Percentiles rank a stretch among this genome's conserved stretches.
phyloP scores from a whole-genome alignment of 1,140 invertebrate species.

The Acromyrmex charruanus region DNA sequence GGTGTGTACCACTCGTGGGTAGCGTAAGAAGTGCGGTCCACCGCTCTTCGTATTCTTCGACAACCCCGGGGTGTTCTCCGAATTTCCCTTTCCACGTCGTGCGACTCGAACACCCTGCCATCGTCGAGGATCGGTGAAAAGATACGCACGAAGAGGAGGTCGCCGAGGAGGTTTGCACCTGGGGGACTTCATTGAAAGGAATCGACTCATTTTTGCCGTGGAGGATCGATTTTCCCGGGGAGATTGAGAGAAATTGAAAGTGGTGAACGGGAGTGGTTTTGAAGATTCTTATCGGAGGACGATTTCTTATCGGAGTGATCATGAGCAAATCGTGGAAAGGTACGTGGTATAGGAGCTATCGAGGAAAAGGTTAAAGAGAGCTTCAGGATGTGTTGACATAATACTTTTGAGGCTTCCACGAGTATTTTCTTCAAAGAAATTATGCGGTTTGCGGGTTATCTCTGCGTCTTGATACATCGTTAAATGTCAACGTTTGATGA shows the following conservation, averaged over 20 bases:
- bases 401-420: no score
- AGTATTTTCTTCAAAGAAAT: no score
- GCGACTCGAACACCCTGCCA: neutral
- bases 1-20: conserved; percentile 53
- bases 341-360: conserved; percentile 57
- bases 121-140: neutral
- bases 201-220: neutral
- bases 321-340: conserved; percentile 82
- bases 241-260: conserved; percentile 3
- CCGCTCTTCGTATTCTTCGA: neutral
- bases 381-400: neutral
- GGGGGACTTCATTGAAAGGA: neutral
- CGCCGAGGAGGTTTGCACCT: neutral
- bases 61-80: neutral
- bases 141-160: neutral
- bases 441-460: no score
- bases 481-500: no score
- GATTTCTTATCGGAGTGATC: conserved; percentile 1
- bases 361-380: neutral
- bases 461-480: no score
- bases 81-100: neutral
- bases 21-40: conserved; percentile 45
- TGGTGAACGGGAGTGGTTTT: conserved; percentile 21
- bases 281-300: neutral
- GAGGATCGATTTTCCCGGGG: neutral